A percentile compares a stretch with the other conserved stretches of the same genome.
These are phyloP conservation scores for Chrysopilus asiliformis DNA, from an alignment of 2,888 invertebrate genomes.

Conservation along the genomic window DNA sequence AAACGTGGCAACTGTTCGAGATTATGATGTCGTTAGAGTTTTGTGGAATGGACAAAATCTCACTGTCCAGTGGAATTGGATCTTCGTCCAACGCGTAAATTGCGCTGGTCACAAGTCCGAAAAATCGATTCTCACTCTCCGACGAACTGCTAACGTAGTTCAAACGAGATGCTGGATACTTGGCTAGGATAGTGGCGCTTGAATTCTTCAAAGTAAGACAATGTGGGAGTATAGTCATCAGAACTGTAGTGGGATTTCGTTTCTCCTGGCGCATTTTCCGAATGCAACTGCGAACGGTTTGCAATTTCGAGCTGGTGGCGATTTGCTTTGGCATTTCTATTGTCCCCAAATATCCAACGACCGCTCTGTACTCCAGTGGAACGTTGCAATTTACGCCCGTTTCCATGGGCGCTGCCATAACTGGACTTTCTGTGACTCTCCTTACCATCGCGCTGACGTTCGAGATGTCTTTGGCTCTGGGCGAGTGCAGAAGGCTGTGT, in stretches of 20 bases:
- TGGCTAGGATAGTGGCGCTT: slow-evolving; percentile 65
- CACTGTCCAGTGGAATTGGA: slow-evolving; percentile 8
- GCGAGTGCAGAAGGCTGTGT: slow-evolving; percentile 21
- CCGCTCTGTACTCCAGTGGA: slow-evolving; percentile 62
- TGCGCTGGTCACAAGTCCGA: slow-evolving; percentile 82
- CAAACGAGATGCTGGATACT: slow-evolving; percentile 74
- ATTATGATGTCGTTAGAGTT: slow-evolving; percentile 40
- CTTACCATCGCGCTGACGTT: slow-evolving; percentile 37
- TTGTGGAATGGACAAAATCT: slow-evolving; percentile 14
- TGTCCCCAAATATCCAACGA: slow-evolving; percentile 90
- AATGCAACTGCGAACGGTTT: slow-evolving; percentile 76
- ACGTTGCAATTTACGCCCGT: slow-evolving; percentile 20
- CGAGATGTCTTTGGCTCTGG: slow-evolving; percentile 29
- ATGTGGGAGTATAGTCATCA: slow-evolving; percentile 71
- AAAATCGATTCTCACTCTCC: slow-evolving; percentile 82
- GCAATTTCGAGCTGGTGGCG: slow-evolving; percentile 56
- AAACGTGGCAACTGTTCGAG: slow-evolving; percentile 88
- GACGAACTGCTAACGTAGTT: slow-evolving; percentile 82
- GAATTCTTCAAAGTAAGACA: slow-evolving; percentile 68
- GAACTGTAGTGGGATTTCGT: slow-evolving; percentile 68
- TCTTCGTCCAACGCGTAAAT: slow-evolving; percentile 40
- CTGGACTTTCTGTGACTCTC: slow-evolving; percentile 14
- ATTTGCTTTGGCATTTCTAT: slow-evolving; percentile 88
- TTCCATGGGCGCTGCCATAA: slow-evolving; percentile 8
- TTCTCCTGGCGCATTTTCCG: slow-evolving; percentile 79